Base-by-base conservation (phyloP, 37 sponge, comb jelly and placozoan genomes). In the Hormiphora californensis region DNA sequence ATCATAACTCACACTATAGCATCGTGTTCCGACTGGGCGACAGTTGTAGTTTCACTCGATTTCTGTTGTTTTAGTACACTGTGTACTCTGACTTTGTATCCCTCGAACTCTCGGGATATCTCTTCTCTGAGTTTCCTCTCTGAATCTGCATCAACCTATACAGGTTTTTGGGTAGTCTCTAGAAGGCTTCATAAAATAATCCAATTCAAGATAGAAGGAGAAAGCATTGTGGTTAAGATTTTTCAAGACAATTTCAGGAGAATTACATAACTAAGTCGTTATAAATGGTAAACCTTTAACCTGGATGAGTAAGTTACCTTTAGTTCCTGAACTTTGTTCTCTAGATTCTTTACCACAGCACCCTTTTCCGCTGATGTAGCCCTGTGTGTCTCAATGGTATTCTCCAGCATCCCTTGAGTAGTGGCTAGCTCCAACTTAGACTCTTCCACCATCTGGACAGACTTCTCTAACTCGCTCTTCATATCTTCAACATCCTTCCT, bases 11-110 rank as follows among this genome's bases (percentile, higher is more conserved):
- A 73, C 81, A 73, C 81, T 21, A 73, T 33, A 40, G 81, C 81
- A 43, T 73, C 81, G 27, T 73, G 81, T 73, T 73, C 81, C 30
- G 28, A 4, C 39, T 43, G 5, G 27, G 28, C 81, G 7, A 73
- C 43, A 73, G 43, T 46, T 23, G 44, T 9, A 17, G 40, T 46
- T 4, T 73, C 43, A 22, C 38, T 33, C 21, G 59, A 27, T 21
- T 73, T 73, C 81, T 73, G 81, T 19, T 73, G 81, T 28, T 73
- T 73, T 28, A 73, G 38, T 1, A 73, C 81, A 19, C 81, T 73
- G 81, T 73, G 81, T n/a, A 73, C 81, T 19, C 81, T 1, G 38
- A 73, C 81, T 73, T 73, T 73, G 44, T 73, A 73, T 4, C 81
- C 43, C 23, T 73, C 81, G 43, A 73, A 73, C 81, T 73, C 46